Conservation (phyloP, 53 echinoderm and acorn worm species). For the Henricia sp. region DNA sequence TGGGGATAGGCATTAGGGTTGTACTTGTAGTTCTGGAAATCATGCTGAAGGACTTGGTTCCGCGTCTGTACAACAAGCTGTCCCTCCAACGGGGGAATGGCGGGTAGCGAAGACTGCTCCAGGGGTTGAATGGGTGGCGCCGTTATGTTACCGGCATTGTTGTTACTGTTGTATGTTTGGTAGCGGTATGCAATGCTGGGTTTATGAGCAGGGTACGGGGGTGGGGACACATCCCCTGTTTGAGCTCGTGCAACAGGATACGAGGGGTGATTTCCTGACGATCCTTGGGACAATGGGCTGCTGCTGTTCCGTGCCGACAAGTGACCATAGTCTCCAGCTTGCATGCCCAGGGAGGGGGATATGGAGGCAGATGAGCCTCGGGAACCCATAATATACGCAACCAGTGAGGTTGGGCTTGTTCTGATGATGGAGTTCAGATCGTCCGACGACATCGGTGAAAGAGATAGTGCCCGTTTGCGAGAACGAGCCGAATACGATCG, state of each 20-base stretch:
- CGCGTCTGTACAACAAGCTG: constrained; percentile 92
- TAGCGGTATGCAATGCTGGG: constrained; percentile 45
- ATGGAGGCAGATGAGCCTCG: constrained; percentile 93
- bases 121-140: constrained; percentile 69
- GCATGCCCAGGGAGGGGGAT: constrained; percentile 85
- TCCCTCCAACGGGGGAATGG: constrained; percentile 48
- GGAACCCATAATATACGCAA: constrained; percentile 94
- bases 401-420: constrained; percentile 96
- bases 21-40: constrained; percentile 74
- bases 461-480: constrained; percentile 86
- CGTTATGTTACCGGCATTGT: constrained; percentile 57
- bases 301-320: constrained; percentile 84
- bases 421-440: constrained; percentile 92
- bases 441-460: constrained; percentile 92
- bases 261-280: constrained; percentile 43
- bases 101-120: constrained; percentile 55
- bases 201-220: constrained; percentile 72
- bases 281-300: constrained; percentile 74
- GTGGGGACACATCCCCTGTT: constrained; percentile 66
- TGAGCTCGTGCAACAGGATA: constrained; percentile 59
- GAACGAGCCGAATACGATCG: constrained; percentile 88
- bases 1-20: constrained; percentile 38
- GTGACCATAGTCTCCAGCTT: constrained; percentile 92
- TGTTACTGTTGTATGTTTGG: constrained; percentile 39
- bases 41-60: constrained; percentile 83